Evolutionary conservation across 1,140 invertebrate species (phyloP).

Genomic region (Bombus sibiricus): DNA sequence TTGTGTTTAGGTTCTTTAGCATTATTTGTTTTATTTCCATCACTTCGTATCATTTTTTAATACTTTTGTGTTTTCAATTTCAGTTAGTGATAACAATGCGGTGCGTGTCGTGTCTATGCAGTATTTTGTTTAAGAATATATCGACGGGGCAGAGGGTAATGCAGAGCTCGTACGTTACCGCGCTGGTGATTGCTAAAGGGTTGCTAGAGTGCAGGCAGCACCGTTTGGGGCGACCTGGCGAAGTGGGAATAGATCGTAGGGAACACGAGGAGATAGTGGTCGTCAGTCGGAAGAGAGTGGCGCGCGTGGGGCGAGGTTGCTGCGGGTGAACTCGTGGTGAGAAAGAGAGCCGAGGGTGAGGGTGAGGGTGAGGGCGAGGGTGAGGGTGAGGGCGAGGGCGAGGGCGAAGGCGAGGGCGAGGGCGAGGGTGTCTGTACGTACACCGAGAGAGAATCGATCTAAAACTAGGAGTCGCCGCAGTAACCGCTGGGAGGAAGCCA

Average conservation of each 20-base stretch:
- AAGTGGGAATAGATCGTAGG: slow-evolving; percentile 20
- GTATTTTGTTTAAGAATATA: not conserved
- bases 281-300: slow-evolving; percentile 57
- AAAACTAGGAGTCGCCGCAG: slow-evolving; percentile 82
- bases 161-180: not conserved
- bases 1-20: too few relatives aligned
- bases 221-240: slow-evolving; percentile 2
- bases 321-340: slow-evolving; percentile 56
- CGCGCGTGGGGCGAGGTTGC: slow-evolving; percentile 68
- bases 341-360: slow-evolving; percentile 51
- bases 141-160: not conserved
- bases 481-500: slow-evolving; percentile 79
- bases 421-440: slow-evolving; percentile 71
- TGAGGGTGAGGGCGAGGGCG: slow-evolving; percentile 63
- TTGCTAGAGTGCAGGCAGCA: slow-evolving; percentile 13
- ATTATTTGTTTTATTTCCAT: too few relatives aligned
- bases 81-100: too few relatives aligned
- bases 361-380: slow-evolving; percentile 37
- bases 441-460: slow-evolving; percentile 81
- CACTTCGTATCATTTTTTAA: too few relatives aligned
- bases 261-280: slow-evolving; percentile 42
- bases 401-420: slow-evolving; percentile 57
- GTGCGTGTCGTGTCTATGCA: too few relatives aligned
- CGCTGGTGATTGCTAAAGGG: not conserved
- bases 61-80: too few relatives aligned